Base-by-base conservation (phyloP, 1,140 invertebrate genomes). In the Octopus bimaculoides region DNA sequence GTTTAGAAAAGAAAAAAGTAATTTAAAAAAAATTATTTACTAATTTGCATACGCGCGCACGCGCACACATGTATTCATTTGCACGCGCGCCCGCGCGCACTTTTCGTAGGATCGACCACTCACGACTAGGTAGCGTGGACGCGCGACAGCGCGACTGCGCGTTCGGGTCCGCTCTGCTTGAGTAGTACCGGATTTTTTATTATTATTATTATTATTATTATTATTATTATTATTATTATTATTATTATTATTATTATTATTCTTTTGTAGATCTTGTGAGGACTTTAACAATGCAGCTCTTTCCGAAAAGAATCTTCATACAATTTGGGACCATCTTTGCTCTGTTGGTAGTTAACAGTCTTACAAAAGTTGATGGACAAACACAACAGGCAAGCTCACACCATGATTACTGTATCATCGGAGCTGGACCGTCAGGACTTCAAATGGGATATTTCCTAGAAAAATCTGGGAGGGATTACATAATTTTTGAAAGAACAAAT, bases 361-460 rank as follows among this genome's bases (percentile, higher is more conserved):
- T n/a, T 71, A 8, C 14, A n/a, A 20, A 14, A 71, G 66, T 6
- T 6, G 66, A 71, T 14, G 26, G 5, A 71, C 14, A 5, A 14
- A 9, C 17, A 10, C 14, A 9, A 14, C 66, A 5, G 3, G 0
- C 14, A 20, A 71, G 66, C 5, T 71, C 26, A 71, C 14, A 86
- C 81, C 86, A 86, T 81, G 88, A 91, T 61, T 91, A 91, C 86
- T 91, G 91, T 80, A 83, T 91, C 52, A 86, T 91, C 55, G 91
- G 91, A 17, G 91, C 89, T 54, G 91, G 91, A 26, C 91, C 91
- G 7, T 83, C 86, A n/a, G 91, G 91, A 20, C 85, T 91, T 53
- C 91, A 91, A 84, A 82, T 91, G 77, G 90, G 87, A 17, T 89
- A 90, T 82, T 91, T 89, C 80, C 82, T 91, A 7, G 56, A 88